These are phyloP conservation scores for Zaprionus ghesquierei DNA, from an alignment of 1,140 invertebrate genomes.

Conservation along the genomic window DNA sequence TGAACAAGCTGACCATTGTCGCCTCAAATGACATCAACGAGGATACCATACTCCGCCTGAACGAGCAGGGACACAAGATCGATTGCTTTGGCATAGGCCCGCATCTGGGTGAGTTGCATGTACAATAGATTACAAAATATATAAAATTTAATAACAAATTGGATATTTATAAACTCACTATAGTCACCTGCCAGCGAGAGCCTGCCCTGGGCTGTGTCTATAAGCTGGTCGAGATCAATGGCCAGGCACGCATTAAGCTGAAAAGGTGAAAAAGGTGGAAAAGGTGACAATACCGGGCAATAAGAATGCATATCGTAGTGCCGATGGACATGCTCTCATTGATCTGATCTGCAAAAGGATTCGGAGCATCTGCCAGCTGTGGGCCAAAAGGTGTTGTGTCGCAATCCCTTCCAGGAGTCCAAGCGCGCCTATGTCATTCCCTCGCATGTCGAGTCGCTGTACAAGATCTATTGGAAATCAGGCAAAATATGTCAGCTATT, in stretches of 20 bases:
- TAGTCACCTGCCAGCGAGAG: slow-evolving; percentile 93
- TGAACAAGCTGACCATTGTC: slow-evolving; percentile 94
- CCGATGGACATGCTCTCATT: slow-evolving; percentile 96
- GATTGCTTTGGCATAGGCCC: slow-evolving; percentile 99
- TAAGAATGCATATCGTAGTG: slow-evolving; percentile 91
- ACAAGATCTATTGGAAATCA: slow-evolving; percentile 91
- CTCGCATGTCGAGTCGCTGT: slow-evolving; percentile 77
- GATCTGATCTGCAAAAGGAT: slow-evolving; percentile 93
- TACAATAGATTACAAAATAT: no score
- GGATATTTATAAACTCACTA: neutral
- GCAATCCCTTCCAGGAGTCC: slow-evolving; percentile 98
- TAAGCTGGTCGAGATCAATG: slow-evolving; percentile 98
- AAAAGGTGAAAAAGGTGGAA: slow-evolving; percentile 99
- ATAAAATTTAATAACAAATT: neutral
- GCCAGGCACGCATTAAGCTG: slow-evolving; percentile 96
- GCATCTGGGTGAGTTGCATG: slow-evolving; percentile 88
- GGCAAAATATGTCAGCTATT: slow-evolving; percentile 89
- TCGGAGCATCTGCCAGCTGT: slow-evolving; percentile 90
- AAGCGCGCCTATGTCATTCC: slow-evolving; percentile 97
- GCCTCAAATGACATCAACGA: slow-evolving; percentile 99
- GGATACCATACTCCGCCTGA: slow-evolving; percentile 98
- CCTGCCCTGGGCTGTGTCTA: slow-evolving; percentile 99
- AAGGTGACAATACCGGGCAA: slow-evolving; percentile 98
- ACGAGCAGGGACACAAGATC: slow-evolving; percentile 98
- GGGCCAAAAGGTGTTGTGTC: slow-evolving; percentile 93